Evolutionary conservation across 1,140 invertebrate genomes (phyloP).

Genomic region (Lepidurus couesii): DNA sequence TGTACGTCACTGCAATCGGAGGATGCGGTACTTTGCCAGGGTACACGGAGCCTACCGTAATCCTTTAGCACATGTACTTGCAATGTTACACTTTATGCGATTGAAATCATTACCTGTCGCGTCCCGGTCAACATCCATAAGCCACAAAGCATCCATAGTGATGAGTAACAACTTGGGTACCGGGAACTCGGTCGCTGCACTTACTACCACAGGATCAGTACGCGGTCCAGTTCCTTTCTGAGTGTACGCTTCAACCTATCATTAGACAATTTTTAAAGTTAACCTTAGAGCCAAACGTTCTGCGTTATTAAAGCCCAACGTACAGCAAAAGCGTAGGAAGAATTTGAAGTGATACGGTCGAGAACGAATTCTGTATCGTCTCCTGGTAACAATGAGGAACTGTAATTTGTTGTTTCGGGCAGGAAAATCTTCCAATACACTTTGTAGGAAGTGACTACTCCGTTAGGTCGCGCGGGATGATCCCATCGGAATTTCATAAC

Average conservation of each 20-base stretch:
- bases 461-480: slow-evolving; percentile 62
- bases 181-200: slow-evolving; percentile 61
- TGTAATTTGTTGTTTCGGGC: background rate
- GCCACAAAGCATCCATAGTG: slow-evolving; percentile 59
- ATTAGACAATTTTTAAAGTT: slow-evolving; percentile 27
- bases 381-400: slow-evolving; percentile 40
- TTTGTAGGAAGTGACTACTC: slow-evolving; percentile 64
- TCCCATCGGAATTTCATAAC: slow-evolving; percentile 64
- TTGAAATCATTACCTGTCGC: slow-evolving; percentile 33
- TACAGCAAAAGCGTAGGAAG: slow-evolving; percentile 69
- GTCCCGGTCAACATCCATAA: slow-evolving; percentile 62
- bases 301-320: background rate
- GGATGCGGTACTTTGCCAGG: slow-evolving; percentile 39
- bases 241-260: slow-evolving; percentile 66
- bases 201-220: slow-evolving; percentile 55
- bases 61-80: slow-evolving; percentile 41
- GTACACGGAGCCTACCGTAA: background rate
- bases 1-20: slow-evolving; percentile 43
- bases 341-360: slow-evolving; percentile 52
- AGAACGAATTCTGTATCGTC: slow-evolving; percentile 47
- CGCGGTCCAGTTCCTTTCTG: slow-evolving; percentile 63
- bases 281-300: background rate
- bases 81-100: background rate
- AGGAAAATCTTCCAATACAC: slow-evolving; percentile 55
- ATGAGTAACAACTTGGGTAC: slow-evolving; percentile 71